Evolutionary conservation across 2,797 vertebrate species (phyloP).

Genomic region (Kryptopterus vitreolus): DNA sequence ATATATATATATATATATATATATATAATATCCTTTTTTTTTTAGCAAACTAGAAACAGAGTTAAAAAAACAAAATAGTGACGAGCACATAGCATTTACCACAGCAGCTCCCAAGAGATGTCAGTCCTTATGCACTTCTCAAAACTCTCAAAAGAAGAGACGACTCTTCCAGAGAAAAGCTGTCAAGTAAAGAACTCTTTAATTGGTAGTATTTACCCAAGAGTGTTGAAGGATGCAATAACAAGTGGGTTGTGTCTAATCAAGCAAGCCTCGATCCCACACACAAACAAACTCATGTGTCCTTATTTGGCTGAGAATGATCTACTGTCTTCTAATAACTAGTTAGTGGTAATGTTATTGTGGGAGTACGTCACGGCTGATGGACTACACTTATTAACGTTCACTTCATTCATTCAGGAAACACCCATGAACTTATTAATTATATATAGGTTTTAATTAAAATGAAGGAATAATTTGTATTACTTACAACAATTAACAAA

Average conservation of each 20-base stretch:
- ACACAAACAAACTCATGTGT: not conserved
- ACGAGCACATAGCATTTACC: not conserved
- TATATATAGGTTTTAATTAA: not conserved
- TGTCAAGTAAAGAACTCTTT: not conserved
- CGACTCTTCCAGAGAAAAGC: not conserved
- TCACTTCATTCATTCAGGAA: constrained; percentile 42
- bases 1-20: too few species aligned
- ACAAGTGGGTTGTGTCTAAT: not conserved
- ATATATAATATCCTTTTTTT: too few species aligned
- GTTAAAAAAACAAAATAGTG: not conserved
- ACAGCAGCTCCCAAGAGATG: not conserved
- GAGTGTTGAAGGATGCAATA: not conserved
- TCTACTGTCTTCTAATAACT: not conserved
- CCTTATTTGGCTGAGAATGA: not conserved
- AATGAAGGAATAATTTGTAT: not conserved
- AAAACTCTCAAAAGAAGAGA: not conserved
- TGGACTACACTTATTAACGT: not conserved
- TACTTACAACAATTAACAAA: constrained; percentile 19
- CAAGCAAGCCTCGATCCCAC: not conserved
- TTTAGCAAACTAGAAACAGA: not conserved
- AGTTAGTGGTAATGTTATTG: not conserved
- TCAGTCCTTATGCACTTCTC: not conserved
- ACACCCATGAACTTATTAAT: not conserved
- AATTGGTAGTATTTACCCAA: not conserved
- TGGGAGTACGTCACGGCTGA: not conserved